phyloP scores from a whole-genome alignment of 2,113 vertebrate species.

The Hemiscyllium ocellatum region DNA sequence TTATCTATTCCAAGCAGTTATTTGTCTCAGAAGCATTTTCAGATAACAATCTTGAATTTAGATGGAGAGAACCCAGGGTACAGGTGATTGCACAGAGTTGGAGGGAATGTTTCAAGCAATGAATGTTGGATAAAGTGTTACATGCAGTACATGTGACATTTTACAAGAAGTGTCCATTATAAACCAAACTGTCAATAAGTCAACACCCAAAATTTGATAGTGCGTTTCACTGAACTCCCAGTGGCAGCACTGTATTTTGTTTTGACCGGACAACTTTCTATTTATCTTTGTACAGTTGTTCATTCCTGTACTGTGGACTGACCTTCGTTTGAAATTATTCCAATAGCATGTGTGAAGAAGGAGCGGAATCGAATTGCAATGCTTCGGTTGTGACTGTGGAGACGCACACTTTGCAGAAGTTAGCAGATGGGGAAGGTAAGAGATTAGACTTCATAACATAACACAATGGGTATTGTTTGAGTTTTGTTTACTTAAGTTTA shows the following conservation, averaged over 20 bases:
- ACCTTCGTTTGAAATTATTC: conserved; percentile 17
- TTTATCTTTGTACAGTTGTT: background rate
- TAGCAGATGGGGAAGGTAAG: conserved; percentile 70
- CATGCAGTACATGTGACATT: background rate
- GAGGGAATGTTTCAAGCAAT: background rate
- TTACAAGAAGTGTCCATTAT: background rate
- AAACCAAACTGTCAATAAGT: background rate
- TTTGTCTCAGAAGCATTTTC: no score
- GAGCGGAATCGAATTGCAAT: conserved; percentile 56
- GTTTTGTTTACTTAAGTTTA: background rate
- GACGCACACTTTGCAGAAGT: conserved; percentile 71
- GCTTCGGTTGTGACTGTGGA: conserved; percentile 75
- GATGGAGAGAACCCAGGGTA: background rate
- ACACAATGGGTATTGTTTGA: background rate
- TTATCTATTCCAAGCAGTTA: no score
- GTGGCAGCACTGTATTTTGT: background rate
- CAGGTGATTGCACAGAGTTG: background rate
- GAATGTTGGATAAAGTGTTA: background rate
- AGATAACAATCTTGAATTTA: background rate
- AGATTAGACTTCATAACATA: conserved; percentile 32
- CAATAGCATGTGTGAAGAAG: conserved; percentile 71
- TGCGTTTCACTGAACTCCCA: background rate
- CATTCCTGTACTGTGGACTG: background rate
- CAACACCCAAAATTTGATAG: background rate
- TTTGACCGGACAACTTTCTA: background rate